These are phyloP conservation scores for Rhyacophila evoluta DNA, from an alignment of 2,888 invertebrate genomes.

Conservation along the genomic window DNA sequence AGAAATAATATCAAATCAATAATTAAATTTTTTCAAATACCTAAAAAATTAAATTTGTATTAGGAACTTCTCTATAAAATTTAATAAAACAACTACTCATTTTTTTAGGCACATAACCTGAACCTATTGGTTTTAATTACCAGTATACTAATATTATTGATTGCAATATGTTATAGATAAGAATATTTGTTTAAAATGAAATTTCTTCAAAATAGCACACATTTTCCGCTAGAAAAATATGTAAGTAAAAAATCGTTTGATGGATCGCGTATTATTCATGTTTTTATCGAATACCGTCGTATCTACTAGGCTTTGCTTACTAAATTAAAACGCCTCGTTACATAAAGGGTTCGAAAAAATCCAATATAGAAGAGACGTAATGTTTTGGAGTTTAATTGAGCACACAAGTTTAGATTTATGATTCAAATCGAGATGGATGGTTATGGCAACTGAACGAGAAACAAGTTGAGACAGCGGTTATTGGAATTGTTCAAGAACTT, in stretches of 20 bases:
- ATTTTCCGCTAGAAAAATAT: too few relatives aligned
- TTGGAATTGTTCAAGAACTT: constrained; percentile 51
- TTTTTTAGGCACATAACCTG: too few relatives aligned
- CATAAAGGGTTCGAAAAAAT: not conserved
- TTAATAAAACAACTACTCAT: too few relatives aligned
- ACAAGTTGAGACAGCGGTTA: constrained; percentile 44
- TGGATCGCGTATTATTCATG: not conserved
- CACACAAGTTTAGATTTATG: constrained; percentile 32
- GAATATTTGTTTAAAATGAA: too few relatives aligned
- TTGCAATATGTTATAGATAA: too few relatives aligned
- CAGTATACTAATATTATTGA: too few relatives aligned
- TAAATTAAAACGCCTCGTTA: not conserved
- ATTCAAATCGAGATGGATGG: constrained; percentile 37
- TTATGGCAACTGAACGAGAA: constrained; percentile 12
- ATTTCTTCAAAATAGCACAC: too few relatives aligned
- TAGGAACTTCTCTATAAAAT: too few relatives aligned
- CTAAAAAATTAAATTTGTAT: too few relatives aligned
- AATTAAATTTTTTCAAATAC: too few relatives aligned
- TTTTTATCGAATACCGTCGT: not conserved
- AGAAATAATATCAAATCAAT: too few relatives aligned
- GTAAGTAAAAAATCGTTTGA: not conserved
- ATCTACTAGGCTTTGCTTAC: not conserved
- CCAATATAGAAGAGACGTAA: not conserved
- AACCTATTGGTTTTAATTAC: too few relatives aligned
- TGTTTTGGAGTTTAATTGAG: constrained; percentile 16